Evolutionary conservation across 2,113 vertebrate genomes (phyloP).

Genomic region (Paedocypris sp.): DNA sequence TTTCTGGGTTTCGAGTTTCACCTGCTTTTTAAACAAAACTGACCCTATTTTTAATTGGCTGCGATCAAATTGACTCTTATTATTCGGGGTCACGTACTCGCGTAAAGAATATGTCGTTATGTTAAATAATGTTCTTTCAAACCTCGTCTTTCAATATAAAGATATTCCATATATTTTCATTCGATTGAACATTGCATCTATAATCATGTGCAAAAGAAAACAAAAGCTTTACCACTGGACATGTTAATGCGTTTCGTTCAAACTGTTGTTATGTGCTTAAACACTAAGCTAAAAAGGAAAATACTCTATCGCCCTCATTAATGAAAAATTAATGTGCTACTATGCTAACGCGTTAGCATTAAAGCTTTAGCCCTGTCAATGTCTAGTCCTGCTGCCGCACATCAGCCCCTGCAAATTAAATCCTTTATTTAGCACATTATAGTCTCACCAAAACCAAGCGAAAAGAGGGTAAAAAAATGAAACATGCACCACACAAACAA

Average conservation of each 20-base stretch:
- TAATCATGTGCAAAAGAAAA: too few relatives aligned
- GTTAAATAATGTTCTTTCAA: too few relatives aligned
- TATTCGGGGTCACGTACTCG: neutral
- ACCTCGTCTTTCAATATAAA: too few relatives aligned
- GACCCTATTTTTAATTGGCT: neutral
- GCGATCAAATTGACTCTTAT: neutral
- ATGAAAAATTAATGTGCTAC: neutral
- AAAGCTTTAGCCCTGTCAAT: constrained; percentile 17
- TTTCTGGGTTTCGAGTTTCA: constrained; percentile 4
- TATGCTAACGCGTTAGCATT: neutral
- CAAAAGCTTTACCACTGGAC: too few relatives aligned
- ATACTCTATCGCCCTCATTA: neutral
- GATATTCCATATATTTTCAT: too few relatives aligned
- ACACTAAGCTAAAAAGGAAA: neutral
- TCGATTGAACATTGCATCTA: too few relatives aligned
- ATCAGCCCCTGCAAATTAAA: neutral
- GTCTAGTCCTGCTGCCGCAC: neutral
- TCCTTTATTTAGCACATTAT: neutral
- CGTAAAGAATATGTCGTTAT: neutral
- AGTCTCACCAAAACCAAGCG: neutral
- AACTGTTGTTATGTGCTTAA: neutral
- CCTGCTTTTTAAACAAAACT: constrained; percentile 5
- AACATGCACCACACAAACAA: neutral
- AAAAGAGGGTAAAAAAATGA: neutral
- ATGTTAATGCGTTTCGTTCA: too few relatives aligned